These are phyloP conservation scores for Hippasteria phrygiana DNA, from an alignment of 53 echinoderm and acorn worm genomes.

Conservation along the genomic window DNA sequence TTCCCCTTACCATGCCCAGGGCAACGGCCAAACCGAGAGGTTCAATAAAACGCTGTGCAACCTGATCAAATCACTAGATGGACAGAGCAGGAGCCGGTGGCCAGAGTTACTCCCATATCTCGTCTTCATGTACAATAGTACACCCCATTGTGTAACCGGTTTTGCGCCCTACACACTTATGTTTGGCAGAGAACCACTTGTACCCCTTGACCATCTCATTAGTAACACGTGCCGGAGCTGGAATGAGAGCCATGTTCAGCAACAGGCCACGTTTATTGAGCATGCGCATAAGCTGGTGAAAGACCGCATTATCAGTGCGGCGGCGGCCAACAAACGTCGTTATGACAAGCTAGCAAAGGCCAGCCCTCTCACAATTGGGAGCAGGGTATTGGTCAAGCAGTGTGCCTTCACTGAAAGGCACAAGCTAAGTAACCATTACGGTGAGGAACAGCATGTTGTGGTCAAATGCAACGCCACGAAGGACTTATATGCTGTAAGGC, in stretches of 20 bases:
- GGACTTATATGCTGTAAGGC: slow-evolving; percentile 26
- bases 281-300: slow-evolving; percentile 22
- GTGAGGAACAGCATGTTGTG: slow-evolving; percentile 4
- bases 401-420: slow-evolving; percentile 31
- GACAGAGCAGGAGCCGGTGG: background rate
- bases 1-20: too few species aligned
- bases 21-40: too few species aligned
- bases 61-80: background rate
- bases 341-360: slow-evolving; percentile 13
- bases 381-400: slow-evolving; percentile 24
- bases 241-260: slow-evolving; percentile 1
- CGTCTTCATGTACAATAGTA: slow-evolving; percentile 16
- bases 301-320: slow-evolving; percentile 34
- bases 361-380: slow-evolving; percentile 25
- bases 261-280: slow-evolving; percentile 8
- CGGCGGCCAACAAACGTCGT: background rate
- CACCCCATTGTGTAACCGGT: slow-evolving; percentile 27
- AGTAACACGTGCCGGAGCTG: slow-evolving; percentile 6
- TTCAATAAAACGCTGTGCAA: too few species aligned
- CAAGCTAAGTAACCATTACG: background rate
- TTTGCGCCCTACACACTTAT: slow-evolving; percentile 23
- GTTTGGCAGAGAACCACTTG: background rate
- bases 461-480: slow-evolving; percentile 1
- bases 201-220: slow-evolving; percentile 16
- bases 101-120: slow-evolving; percentile 21